Evolutionary conservation across 2,888 invertebrate genomes (phyloP), one percentile per base, ranked within the genome.

Genomic region (Lampropteryx suffumata): DNA sequence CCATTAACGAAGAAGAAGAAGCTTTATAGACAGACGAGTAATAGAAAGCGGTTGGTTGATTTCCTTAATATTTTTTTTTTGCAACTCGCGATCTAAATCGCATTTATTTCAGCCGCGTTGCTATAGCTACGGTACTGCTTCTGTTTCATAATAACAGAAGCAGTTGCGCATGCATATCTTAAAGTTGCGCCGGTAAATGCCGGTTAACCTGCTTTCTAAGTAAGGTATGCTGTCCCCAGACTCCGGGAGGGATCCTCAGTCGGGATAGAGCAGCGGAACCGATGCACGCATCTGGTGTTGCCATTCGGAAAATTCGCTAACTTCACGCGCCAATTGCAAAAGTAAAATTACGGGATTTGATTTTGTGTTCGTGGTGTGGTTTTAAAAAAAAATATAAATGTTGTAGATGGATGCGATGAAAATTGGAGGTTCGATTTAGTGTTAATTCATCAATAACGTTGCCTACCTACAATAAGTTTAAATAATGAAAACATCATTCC

Each of bases 311-410:
- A 50, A 45, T 32, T 32, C 73, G 53, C 57, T 67, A 76, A 74
- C 65, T 75, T 73, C 66, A 54, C 65, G 67, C 58, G 62, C 47
- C 54, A 43, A 53, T 51, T 50, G 46, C 40, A 62, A 64, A 65
- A 67, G 54, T 65, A 50, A 34, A 27, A 32, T 28, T 52, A 47
- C 35, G 24, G 2, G 34, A 34, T 3, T 47, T 13, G 11, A 34
- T 44, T 28, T 52, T 43, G 9, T 7, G 30, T 2, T 17, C 17
- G 33, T 42, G 39, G 26, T 47, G 39, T 42, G 10, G 30, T 46
- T 46, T 48, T 48, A 11, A 2, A 28, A 13, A 34, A 24, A 29
- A 14, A 17, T 35, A 13, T 21, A 11, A 8, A 1, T 24, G 24
- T 24, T 42, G 35, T 17, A 17, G 4, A 17, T 33, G 28, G 9